Evolutionary conservation across 2,888 invertebrate species (phyloP).

Genomic region (Heliconius sara): DNA sequence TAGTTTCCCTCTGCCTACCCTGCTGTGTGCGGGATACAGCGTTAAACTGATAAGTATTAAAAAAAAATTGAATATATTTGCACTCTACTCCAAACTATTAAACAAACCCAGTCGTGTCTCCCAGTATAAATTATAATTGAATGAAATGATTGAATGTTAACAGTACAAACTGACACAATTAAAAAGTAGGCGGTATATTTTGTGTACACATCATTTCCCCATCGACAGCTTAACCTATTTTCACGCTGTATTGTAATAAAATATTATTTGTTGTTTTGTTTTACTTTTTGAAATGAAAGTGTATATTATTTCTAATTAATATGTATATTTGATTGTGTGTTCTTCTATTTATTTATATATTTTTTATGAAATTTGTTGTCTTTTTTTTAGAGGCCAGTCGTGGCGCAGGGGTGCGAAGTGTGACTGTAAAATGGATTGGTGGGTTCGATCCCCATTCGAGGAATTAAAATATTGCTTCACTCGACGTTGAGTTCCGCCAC

Average conservation of each 20-base stretch:
- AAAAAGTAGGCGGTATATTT: constrained; percentile 8
- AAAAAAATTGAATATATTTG: too few species aligned
- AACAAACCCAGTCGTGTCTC: too few species aligned
- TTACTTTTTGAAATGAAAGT: neutral
- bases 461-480: too few species aligned
- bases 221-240: constrained; percentile 24
- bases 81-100: too few species aligned
- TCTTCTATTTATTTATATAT: neutral
- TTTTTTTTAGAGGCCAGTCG: too few species aligned
- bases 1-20: too few species aligned
- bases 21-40: too few species aligned
- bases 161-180: constrained; percentile 10
- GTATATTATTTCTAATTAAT: neutral
- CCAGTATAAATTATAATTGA: neutral
- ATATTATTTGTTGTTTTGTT: neutral
- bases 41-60: too few species aligned
- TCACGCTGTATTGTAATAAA: constrained; percentile 6
- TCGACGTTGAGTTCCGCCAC: too few species aligned
- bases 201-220: neutral
- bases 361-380: neutral
- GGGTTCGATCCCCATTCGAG: too few species aligned
- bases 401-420: too few species aligned
- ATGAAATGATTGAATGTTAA: constrained; percentile 12
- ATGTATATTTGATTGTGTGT: neutral
- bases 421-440: too few species aligned